A percentile compares a stretch with the other conserved stretches of the same genome.
phyloP scores from a whole-genome alignment of 1,140 invertebrate species.

The Lasioglossum baleicum region DNA sequence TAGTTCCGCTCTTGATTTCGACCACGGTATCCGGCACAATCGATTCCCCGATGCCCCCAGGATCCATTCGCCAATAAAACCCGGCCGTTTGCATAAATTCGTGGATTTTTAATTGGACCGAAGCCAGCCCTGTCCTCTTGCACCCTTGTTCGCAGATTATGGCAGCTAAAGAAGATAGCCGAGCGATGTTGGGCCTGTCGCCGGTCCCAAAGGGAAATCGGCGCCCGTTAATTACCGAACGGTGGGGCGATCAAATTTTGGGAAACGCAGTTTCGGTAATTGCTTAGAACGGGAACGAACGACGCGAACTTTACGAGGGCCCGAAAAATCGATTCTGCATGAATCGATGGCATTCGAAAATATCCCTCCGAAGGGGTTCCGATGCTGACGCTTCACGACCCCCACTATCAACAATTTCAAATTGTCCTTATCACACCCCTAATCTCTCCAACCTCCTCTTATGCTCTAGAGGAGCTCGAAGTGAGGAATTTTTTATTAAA shows the following conservation, averaged over 20 bases:
- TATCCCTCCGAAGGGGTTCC: no score
- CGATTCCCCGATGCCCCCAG: slow-evolving; percentile 45
- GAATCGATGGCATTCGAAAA: no score
- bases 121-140: slow-evolving; percentile 2
- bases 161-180: slow-evolving; percentile 15
- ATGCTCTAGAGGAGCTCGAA: no score
- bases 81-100: slow-evolving; percentile 62
- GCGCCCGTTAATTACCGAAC: slow-evolving; percentile 52
- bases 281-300: no score
- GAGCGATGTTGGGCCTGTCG: slow-evolving; percentile 39
- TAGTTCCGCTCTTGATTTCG: background rate
- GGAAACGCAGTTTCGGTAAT: slow-evolving; percentile 33
- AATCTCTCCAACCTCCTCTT: no score
- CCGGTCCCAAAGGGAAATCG: slow-evolving; percentile 30
- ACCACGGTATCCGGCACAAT: slow-evolving; percentile 30
- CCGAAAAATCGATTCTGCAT: no score
- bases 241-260: slow-evolving; percentile 40
- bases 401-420: no score
- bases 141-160: slow-evolving; percentile 11
- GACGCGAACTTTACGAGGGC: no score
- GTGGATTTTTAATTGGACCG: slow-evolving; percentile 63
- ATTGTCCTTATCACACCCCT: no score
- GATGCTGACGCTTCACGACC: no score
- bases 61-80: slow-evolving; percentile 32
- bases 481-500: no score